Percentiles rank a stretch among this genome's conserved stretches.
phyloP scores from a whole-genome alignment of 2,797 vertebrate species.

The Sebastes vulpes region DNA sequence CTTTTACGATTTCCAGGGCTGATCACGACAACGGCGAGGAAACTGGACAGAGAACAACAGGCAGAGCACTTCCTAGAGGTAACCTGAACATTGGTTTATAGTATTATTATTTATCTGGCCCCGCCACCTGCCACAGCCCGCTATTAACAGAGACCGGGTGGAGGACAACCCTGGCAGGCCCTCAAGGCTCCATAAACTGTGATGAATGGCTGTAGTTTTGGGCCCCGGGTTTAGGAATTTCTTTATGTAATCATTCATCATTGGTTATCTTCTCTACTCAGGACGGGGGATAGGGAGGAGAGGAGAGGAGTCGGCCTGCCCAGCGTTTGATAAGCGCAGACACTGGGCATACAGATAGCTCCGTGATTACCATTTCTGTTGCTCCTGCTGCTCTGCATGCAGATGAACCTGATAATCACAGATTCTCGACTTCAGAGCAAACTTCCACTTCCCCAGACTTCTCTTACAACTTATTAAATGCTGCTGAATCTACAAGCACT shows the following conservation, averaged over 20 bases:
- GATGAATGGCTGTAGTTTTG: slow-evolving; percentile 78
- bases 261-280: slow-evolving; percentile 80
- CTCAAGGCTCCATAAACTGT: slow-evolving; percentile 76
- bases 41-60: slow-evolving; percentile 96
- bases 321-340: slow-evolving; percentile 76
- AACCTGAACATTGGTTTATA: slow-evolving; percentile 27
- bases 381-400: slow-evolving; percentile 75
- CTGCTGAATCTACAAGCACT: slow-evolving; percentile 48
- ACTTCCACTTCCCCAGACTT: slow-evolving; percentile 56
- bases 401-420: slow-evolving; percentile 81
- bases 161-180: slow-evolving; percentile 73
- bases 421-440: slow-evolving; percentile 65
- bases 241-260: slow-evolving; percentile 82
- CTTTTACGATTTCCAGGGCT: slow-evolving; percentile 87
- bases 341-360: slow-evolving; percentile 77
- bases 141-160: slow-evolving; percentile 67
- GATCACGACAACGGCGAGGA: slow-evolving; percentile 95
- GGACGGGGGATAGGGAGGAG: slow-evolving; percentile 61
- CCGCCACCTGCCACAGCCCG: slow-evolving; percentile 66
- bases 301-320: slow-evolving; percentile 61
- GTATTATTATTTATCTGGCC: slow-evolving; percentile 74
- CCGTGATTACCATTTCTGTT: slow-evolving; percentile 75
- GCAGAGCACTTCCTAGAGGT: slow-evolving; percentile 96
- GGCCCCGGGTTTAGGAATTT: slow-evolving; percentile 70
- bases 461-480: slow-evolving; percentile 63